Conservation (phyloP, 2,113 vertebrate species). For the Calidris pygmaea region DNA sequence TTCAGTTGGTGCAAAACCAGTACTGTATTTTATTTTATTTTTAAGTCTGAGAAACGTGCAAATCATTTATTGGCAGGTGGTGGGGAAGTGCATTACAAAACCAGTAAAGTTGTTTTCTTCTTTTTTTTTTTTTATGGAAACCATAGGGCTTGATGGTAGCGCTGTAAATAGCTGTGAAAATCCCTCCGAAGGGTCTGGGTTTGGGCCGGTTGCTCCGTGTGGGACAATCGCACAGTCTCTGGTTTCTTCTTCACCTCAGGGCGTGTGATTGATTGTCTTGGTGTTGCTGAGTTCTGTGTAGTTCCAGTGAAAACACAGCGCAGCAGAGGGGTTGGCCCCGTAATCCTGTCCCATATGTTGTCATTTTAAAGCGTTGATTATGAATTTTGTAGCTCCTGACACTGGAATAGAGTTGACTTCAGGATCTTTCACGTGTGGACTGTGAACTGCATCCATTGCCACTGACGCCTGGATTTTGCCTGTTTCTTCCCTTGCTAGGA, state of each 20-base stretch:
- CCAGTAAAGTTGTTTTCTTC: not conserved
- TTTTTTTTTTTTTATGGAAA: too few species aligned
- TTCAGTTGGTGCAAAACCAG: not conserved
- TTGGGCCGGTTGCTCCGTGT: accelerated
- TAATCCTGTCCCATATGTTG: accelerated
- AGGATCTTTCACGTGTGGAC: not conserved
- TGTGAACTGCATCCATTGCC: not conserved
- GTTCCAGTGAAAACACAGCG: not conserved
- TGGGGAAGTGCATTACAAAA: not conserved
- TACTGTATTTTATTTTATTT: not conserved
- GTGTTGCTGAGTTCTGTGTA: accelerated
- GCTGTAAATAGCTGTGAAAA: not conserved
- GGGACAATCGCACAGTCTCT: accelerated
- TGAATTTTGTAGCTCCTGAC: not conserved
- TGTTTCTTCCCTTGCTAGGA: not conserved
- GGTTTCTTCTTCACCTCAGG: not conserved
- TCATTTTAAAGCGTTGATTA: not conserved
- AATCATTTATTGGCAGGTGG: not conserved
- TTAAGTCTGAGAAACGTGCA: not conserved
- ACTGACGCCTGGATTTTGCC: not conserved
- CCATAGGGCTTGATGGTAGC: not conserved
- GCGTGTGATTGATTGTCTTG: accelerated
- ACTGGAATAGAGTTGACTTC: not conserved
- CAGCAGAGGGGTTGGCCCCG: not conserved
- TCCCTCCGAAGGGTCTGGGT: too few species aligned